phyloP scores from a whole-genome alignment of 2,888 invertebrate species.

The Oligia fasciuncula region DNA sequence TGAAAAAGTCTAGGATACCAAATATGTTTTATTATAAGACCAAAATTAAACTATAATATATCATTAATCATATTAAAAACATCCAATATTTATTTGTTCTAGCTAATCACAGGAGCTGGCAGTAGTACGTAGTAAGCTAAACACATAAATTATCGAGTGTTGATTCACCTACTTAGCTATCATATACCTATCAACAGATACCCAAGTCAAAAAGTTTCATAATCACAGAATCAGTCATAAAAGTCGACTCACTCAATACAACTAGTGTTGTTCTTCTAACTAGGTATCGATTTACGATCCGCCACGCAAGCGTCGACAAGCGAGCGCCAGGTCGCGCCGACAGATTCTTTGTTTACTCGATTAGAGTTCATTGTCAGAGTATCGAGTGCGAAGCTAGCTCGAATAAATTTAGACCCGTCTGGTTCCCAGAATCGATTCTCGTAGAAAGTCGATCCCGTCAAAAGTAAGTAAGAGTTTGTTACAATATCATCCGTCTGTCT shows the following conservation, averaged over 20 bases:
- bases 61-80: constrained; percentile 14
- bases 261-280: constrained; percentile 80
- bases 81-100: constrained; percentile 22
- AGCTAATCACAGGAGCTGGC: constrained; percentile 23
- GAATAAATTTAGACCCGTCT: constrained; percentile 85
- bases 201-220: constrained; percentile 71
- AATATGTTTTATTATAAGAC: neutral
- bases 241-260: constrained; percentile 80
- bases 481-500: constrained; percentile 63
- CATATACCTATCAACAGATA: constrained; percentile 67
- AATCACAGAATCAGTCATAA: constrained; percentile 82
- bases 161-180: constrained; percentile 30
- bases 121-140: constrained; percentile 17
- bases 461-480: constrained; percentile 52
- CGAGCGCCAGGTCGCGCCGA: constrained; percentile 85
- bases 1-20: neutral
- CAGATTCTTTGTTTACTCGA: constrained; percentile 86
- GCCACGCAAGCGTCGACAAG: constrained; percentile 82
- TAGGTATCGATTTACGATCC: constrained; percentile 85
- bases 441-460: constrained; percentile 66
- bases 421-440: constrained; percentile 77
- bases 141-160: constrained; percentile 31
- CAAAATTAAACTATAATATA: neutral
- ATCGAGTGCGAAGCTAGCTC: constrained; percentile 83
- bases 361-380: constrained; percentile 89